Evolutionary conservation across 1,140 invertebrate species (phyloP), one percentile per base, ranked within the genome.

Genomic region (Bicyclus anynana): DNA sequence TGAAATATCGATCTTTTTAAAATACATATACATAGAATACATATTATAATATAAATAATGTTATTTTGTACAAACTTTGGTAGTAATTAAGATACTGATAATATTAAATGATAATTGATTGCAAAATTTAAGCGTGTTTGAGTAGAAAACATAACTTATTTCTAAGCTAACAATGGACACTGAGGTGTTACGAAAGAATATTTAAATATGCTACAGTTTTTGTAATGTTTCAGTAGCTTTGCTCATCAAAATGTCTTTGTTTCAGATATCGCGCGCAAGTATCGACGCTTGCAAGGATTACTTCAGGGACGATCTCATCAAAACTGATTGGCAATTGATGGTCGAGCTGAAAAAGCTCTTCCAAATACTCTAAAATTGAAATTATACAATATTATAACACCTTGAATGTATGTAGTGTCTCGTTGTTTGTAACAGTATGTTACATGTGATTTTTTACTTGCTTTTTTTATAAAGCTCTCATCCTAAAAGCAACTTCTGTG

Each of bases 241-340:
- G 10, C 1, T 10, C n/a, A n/a, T n/a, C n/a, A n/a, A n/a, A 20
- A 17, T 0, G 3, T 47, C 14, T 44, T 77, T 91, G 72, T 94
- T 96, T 49, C 92, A 98, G 97, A 99, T 99, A 79, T 96, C 94
- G 18, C 93, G 99, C 49, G 95, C 98, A 71, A 99, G 97, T 37
- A 99, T 99, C 73, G 98, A 99, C 89, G 97, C 97, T 2, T 99
- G 98, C 88, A 99, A 99, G 89, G 95, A 99, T 63, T 98, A 99
- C 90, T 99, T 99, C 93, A 92, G 99, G 53, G 97, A 99, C 67
- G 99, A 99, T 85, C 91, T 99, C 50, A 86, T 94, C 64, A 99
- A 99, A 88, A 93, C 93, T 48, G 99, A 99, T 80, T 99, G 99
- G 99, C 94, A 97, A 78, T 89, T 99, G 37, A 98, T 99, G 94